Percentiles rank a stretch among this genome's conserved stretches.
These are phyloP conservation scores for Cyrtonyx montezumae DNA, from an alignment of 2,113 vertebrate species.

Conservation along the genomic window DNA sequence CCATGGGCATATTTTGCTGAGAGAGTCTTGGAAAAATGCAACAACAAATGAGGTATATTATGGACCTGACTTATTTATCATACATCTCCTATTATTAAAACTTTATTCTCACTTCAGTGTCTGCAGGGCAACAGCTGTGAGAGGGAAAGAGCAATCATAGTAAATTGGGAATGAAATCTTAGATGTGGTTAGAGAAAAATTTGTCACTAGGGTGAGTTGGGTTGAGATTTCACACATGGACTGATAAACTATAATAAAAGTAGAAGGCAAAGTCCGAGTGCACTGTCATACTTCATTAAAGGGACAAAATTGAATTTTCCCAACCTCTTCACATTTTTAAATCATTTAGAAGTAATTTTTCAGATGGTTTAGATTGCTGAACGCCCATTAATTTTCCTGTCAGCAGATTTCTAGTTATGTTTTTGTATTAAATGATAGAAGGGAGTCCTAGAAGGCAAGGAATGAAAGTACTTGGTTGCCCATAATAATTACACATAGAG, in stretches of 20 bases:
- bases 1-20: neutral
- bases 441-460: neutral
- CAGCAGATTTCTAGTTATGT: neutral
- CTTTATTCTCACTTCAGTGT: neutral
- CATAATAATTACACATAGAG: neutral
- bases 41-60: neutral
- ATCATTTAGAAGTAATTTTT: neutral
- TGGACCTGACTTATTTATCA: neutral
- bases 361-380: neutral
- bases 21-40: neutral
- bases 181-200: neutral
- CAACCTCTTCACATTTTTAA: neutral
- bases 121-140: neutral
- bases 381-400: neutral
- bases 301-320: neutral
- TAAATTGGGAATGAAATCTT: neutral
- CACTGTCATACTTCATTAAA: neutral
- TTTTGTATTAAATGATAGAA: neutral
- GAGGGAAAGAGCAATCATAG: neutral
- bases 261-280: neutral
- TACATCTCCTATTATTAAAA: neutral
- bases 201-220: neutral
- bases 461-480: neutral
- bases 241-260: neutral
- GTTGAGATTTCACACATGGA: neutral